A percentile compares a stretch with the other conserved stretches of the same genome.
Evolutionary conservation across 1,140 invertebrate genomes (phyloP).

Genomic region (Cydia pomonella): DNA sequence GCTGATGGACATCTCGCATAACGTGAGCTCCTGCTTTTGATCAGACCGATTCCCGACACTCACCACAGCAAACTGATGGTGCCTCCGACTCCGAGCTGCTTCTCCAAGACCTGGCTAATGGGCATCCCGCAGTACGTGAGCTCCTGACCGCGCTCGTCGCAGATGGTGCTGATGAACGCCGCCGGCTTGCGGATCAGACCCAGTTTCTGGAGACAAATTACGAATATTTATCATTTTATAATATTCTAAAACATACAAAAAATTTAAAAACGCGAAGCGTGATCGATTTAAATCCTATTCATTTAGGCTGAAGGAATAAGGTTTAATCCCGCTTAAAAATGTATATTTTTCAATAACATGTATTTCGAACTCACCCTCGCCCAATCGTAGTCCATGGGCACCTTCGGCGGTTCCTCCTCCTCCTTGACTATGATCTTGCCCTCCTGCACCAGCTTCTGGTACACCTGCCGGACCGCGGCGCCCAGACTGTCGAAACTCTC

Average conservation of each 20-base stretch:
- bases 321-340: no score
- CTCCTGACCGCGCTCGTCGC: slow-evolving; percentile 99
- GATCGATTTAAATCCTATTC: no score
- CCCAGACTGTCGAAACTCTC: slow-evolving; percentile 96
- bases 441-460: slow-evolving; percentile 89
- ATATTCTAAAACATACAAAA: no score
- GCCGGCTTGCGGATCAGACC: slow-evolving; percentile 99
- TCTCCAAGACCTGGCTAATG: slow-evolving; percentile 95
- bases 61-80: slow-evolving; percentile 97
- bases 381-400: slow-evolving; percentile 99
- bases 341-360: no score
- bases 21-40: slow-evolving; percentile 94
- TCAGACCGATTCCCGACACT: slow-evolving; percentile 37
- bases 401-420: slow-evolving; percentile 98
- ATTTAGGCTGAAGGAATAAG: no score
- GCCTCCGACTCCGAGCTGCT: slow-evolving; percentile 97
- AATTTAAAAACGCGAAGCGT: no score
- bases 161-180: slow-evolving; percentile 99
- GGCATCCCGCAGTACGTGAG: slow-evolving; percentile 99
- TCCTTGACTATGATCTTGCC: slow-evolving; percentile 92
- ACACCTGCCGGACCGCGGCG: slow-evolving; percentile 86
- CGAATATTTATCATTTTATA: no score
- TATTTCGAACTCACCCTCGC: slow-evolving; percentile 88
- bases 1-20: slow-evolving; percentile 99
- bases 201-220: slow-evolving; percentile 92